Percentiles rank a stretch among this genome's conserved stretches.
phyloP scores from a whole-genome alignment of 1,140 invertebrate genomes.

The Potamilus streckersoni region DNA sequence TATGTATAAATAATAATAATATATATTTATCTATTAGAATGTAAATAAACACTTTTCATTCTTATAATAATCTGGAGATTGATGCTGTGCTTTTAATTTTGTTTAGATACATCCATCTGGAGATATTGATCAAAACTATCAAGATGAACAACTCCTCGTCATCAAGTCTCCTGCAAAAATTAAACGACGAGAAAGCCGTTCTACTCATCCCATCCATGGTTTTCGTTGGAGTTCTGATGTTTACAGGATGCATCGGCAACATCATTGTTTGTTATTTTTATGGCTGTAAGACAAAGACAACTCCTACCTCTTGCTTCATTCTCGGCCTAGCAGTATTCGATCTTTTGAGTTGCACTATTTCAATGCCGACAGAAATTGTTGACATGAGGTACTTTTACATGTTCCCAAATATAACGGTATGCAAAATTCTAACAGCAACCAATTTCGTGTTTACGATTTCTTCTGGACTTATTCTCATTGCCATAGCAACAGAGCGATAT shows the following conservation, averaged over 20 bases:
- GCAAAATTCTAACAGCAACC: slow-evolving; percentile 32
- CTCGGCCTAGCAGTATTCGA: slow-evolving; percentile 42
- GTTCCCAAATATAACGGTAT: slow-evolving; percentile 31
- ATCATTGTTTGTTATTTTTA: slow-evolving; percentile 48
- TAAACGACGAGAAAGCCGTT: slow-evolving; percentile 41
- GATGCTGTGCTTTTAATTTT: too few relatives aligned
- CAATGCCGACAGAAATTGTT: slow-evolving; percentile 47
- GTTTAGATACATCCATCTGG: too few relatives aligned
- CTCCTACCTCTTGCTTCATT: slow-evolving; percentile 44
- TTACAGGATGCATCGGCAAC: slow-evolving; percentile 46
- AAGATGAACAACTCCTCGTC: too few relatives aligned
- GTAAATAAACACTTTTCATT: too few relatives aligned
- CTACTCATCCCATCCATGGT: slow-evolving; percentile 40
- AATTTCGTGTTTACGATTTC: slow-evolving; percentile 32
- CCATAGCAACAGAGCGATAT: slow-evolving; percentile 45
- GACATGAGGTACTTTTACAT: slow-evolving; percentile 39
- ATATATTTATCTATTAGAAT: too few relatives aligned
- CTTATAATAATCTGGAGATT: too few relatives aligned
- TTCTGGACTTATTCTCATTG: slow-evolving; percentile 37
- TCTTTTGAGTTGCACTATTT: slow-evolving; percentile 46
- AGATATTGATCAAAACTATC: too few relatives aligned
- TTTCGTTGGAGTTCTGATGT: slow-evolving; percentile 37
- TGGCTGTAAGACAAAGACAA: slow-evolving; percentile 36
- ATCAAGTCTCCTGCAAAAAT: slow-evolving; percentile 4
- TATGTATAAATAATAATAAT: too few relatives aligned